Conservation (phyloP, 2,888 invertebrate species). For the Rotaria macrura region DNA sequence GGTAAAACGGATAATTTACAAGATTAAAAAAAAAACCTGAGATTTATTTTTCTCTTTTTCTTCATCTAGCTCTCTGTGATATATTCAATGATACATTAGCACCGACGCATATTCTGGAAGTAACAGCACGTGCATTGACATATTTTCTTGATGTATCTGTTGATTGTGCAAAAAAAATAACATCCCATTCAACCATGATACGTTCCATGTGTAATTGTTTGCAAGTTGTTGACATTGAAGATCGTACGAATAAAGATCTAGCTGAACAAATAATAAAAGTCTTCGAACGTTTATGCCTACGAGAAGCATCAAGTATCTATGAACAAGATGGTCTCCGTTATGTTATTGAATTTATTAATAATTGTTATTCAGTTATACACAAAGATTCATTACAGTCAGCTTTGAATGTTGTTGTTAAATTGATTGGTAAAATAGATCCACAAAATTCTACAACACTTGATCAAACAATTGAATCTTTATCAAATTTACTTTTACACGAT, state of each 20-base stretch:
- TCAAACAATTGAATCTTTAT: conserved; percentile 79
- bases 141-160: conserved; percentile 97
- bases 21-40: not conserved
- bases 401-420: conserved; percentile 93
- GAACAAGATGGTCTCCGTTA: conserved; percentile 90
- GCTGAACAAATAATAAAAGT: conserved; percentile 96
- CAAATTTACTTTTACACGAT: conserved; percentile 75
- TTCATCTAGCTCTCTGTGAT: conserved; percentile 68
- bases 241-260: conserved; percentile 85
- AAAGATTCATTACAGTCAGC: conserved; percentile 95
- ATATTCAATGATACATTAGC: conserved; percentile 96
- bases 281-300: conserved; percentile 79
- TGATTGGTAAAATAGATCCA: conserved; percentile 96
- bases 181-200: conserved; percentile 73
- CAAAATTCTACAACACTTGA: conserved; percentile 71
- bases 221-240: conserved; percentile 79
- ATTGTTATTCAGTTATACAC: conserved; percentile 76
- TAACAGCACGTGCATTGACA: conserved; percentile 95
- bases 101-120: conserved; percentile 91
- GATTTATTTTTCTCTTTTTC: not conserved
- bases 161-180: conserved; percentile 88
- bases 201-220: conserved; percentile 92
- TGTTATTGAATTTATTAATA: conserved; percentile 83
- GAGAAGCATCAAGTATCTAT: conserved; percentile 94
- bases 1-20: not conserved